phyloP scores from a whole-genome alignment of 2,797 vertebrate species.

The Sciurus carolinensis region DNA sequence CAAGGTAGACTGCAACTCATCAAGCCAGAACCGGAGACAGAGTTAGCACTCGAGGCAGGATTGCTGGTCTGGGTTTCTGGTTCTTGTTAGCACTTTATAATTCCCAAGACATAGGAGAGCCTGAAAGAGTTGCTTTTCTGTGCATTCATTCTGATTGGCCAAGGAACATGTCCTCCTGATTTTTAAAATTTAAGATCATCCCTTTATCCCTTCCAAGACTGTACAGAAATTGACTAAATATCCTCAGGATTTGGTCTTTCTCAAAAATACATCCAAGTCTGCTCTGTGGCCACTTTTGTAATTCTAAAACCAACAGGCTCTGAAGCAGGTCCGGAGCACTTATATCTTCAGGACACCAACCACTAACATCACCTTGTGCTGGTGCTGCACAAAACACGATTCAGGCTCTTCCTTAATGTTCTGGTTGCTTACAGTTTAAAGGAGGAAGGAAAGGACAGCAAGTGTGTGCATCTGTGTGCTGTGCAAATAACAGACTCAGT shows the following conservation, averaged over 20 bases:
- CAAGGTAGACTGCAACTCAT: conserved; percentile 80
- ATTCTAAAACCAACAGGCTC: background rate
- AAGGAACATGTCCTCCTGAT: conserved; percentile 34
- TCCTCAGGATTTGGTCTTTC: background rate
- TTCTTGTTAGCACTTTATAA: conserved; percentile 63
- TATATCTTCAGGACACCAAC: background rate
- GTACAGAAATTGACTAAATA: background rate
- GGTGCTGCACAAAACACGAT: background rate
- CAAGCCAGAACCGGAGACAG: conserved; percentile 64
- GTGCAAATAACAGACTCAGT: conserved; percentile 1
- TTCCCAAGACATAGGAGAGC: background rate
- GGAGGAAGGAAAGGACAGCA: background rate
- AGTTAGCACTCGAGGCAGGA: background rate
- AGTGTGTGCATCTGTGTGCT: background rate
- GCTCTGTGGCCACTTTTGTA: background rate
- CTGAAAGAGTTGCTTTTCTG: conserved; percentile 21
- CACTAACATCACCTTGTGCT: rapidly evolving
- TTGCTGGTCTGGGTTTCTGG: conserved; percentile 65
- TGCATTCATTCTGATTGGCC: background rate
- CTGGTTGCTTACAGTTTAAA: background rate
- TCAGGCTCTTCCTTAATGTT: background rate
- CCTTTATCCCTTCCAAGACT: background rate
- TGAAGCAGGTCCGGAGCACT: background rate
- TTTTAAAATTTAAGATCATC: background rate
- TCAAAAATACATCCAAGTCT: conserved; percentile 35